These are phyloP conservation scores for Netelia melanura DNA, from an alignment of 2,888 invertebrate species.

Conservation along the genomic window DNA sequence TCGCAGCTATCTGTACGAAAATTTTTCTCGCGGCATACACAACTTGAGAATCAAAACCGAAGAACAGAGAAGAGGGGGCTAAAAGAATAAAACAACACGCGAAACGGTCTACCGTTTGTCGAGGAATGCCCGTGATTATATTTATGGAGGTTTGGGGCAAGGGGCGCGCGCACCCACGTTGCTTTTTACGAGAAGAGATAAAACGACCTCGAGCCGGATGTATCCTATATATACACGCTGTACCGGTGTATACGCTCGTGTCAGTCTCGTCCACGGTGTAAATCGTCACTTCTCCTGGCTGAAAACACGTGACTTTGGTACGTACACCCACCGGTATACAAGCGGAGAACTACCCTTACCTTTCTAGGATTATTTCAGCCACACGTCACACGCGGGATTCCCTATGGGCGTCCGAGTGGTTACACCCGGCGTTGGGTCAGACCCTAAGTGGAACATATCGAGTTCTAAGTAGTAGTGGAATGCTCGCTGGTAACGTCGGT, in stretches of 20 bases:
- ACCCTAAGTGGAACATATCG: conserved; percentile 80
- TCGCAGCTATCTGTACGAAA: conserved; percentile 27
- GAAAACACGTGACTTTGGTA: conserved; percentile 20
- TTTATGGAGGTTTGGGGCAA: conserved; percentile 27
- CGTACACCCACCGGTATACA: neutral
- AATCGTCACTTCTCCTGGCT: conserved; percentile 41
- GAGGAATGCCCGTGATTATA: conserved; percentile 40
- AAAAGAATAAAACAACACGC: conserved; percentile 17
- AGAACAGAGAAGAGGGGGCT: neutral
- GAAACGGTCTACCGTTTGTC: conserved; percentile 22
- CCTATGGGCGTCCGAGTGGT: conserved; percentile 64
- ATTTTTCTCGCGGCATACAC: conserved; percentile 7
- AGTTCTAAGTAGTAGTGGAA: conserved; percentile 77
- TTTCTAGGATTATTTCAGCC: conserved; percentile 53
- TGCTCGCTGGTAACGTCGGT: conserved; percentile 72
- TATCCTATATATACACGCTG: neutral
- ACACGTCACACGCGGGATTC: conserved; percentile 63
- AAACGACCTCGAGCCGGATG: conserved; percentile 19
- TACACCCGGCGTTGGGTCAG: conserved; percentile 71
- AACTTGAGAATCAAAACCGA: conserved; percentile 44
- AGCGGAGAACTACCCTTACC: neutral
- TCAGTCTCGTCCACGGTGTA: conserved; percentile 12
- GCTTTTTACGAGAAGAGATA: conserved; percentile 46
- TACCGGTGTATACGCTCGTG: neutral
- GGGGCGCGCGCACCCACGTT: neutral